Evolutionary conservation across 2,113 vertebrate genomes (phyloP).

Genomic region (Coturnix japonica): DNA sequence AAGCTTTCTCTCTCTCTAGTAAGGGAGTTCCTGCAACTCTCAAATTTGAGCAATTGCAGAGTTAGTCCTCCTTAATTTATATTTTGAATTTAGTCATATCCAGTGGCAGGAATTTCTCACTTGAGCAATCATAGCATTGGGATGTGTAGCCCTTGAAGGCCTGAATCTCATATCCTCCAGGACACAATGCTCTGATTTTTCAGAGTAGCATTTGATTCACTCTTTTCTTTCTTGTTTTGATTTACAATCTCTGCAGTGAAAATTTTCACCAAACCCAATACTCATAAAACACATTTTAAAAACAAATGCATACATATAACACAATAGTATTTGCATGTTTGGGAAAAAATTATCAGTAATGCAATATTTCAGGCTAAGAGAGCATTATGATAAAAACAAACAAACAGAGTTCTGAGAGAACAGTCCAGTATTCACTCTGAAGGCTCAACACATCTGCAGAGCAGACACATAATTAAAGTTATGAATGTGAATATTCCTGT

Average conservation of each 20-base stretch:
- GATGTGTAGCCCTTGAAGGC: neutral
- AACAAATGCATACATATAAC: neutral
- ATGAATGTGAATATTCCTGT: neutral
- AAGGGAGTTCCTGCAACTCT: neutral
- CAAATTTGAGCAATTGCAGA: neutral
- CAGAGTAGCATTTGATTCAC: neutral
- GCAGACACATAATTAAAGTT: neutral
- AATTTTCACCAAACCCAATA: neutral
- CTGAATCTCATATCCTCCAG: neutral
- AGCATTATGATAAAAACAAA: neutral
- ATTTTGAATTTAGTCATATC: neutral
- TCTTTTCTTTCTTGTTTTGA: neutral
- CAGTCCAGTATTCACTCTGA: neutral
- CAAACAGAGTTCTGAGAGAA: neutral
- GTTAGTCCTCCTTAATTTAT: neutral
- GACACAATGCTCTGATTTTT: neutral
- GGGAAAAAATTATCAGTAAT: neutral
- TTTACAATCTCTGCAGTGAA: neutral
- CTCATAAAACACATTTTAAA: neutral
- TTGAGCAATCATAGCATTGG: neutral
- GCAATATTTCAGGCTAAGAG: neutral
- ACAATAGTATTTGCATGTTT: neutral
- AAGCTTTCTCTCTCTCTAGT: neutral
- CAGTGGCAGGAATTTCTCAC: neutral
- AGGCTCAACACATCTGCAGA: neutral